Conservation (phyloP, 2,888 invertebrate genomes). For the Drosophila quinaria region DNA sequence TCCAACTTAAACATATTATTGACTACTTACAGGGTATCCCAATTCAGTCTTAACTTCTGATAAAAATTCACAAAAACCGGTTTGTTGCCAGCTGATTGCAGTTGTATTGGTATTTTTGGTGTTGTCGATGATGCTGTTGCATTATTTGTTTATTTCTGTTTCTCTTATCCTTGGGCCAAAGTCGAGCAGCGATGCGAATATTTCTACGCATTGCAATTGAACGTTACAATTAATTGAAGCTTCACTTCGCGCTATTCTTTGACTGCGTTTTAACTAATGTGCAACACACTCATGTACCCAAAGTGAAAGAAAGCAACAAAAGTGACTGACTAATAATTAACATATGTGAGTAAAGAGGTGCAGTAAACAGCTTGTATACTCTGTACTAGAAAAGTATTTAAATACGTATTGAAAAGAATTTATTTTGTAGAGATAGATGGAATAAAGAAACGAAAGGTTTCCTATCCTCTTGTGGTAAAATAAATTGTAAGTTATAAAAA, state of each 20-base stretch:
- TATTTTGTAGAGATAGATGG: background rate
- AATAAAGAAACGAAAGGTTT: background rate
- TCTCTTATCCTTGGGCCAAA: background rate
- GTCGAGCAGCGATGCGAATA: constrained; percentile 13
- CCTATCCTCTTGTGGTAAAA: too few species aligned
- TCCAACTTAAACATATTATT: too few species aligned
- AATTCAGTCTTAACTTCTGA: background rate
- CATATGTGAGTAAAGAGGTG: background rate
- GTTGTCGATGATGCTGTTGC: background rate
- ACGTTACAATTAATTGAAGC: constrained; percentile 17
- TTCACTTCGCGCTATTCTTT: background rate
- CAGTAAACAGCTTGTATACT: background rate
- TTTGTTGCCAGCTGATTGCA: background rate
- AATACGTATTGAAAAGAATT: background rate
- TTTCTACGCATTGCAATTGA: constrained; percentile 6
- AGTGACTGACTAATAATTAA: background rate
- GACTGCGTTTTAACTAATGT: background rate
- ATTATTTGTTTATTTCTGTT: background rate
- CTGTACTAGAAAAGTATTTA: background rate
- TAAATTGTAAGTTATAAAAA: too few species aligned
- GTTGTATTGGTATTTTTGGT: background rate
- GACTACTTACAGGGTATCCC: background rate
- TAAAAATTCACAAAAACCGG: background rate
- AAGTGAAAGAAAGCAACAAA: background rate
- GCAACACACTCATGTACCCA: background rate